Conservation (phyloP, 2,113 vertebrate species). For the Scophthalmus maximus region DNA sequence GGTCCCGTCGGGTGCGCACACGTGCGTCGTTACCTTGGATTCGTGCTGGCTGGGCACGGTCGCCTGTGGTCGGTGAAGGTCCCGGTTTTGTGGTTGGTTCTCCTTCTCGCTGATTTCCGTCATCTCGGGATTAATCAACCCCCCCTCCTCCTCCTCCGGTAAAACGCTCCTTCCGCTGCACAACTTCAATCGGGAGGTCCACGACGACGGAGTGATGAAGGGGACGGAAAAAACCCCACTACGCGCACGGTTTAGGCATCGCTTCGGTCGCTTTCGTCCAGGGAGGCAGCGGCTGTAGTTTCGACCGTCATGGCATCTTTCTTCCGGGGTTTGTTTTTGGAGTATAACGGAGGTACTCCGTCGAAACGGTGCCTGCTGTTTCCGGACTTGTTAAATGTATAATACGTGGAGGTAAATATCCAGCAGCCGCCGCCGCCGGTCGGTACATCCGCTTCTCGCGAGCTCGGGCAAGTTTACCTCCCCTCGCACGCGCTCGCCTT, state of each 20-base stretch:
- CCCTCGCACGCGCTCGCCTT: constrained; percentile 29
- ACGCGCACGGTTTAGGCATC: constrained; percentile 23
- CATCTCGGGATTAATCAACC: constrained; percentile 78
- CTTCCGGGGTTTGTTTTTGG: too few relatives aligned
- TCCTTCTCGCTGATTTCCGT: constrained; percentile 90
- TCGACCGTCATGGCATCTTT: neutral
- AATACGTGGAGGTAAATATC: neutral
- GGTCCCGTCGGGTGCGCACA: neutral
- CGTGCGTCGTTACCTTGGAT: constrained; percentile 84
- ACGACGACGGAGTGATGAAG: neutral
- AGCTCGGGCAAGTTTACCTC: constrained; percentile 8
- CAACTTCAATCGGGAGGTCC: constrained; percentile 18
- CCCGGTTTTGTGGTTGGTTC: constrained; percentile 84
- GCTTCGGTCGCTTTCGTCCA: constrained; percentile 16
- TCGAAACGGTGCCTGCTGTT: too few relatives aligned
- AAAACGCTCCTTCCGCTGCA: constrained; percentile 5
- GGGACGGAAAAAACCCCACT: too few relatives aligned
- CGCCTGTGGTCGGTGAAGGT: constrained; percentile 77
- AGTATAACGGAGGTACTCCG: too few relatives aligned
- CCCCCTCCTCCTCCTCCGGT: too few relatives aligned
- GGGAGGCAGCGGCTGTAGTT: constrained; percentile 3
- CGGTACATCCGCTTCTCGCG: constrained; percentile 9
- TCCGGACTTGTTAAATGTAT: neutral
- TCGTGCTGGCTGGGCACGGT: constrained; percentile 78
- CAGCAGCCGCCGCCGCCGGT: neutral